Evolutionary conservation across 1,140 invertebrate species (phyloP).

Genomic region (Achroia grisella): DNA sequence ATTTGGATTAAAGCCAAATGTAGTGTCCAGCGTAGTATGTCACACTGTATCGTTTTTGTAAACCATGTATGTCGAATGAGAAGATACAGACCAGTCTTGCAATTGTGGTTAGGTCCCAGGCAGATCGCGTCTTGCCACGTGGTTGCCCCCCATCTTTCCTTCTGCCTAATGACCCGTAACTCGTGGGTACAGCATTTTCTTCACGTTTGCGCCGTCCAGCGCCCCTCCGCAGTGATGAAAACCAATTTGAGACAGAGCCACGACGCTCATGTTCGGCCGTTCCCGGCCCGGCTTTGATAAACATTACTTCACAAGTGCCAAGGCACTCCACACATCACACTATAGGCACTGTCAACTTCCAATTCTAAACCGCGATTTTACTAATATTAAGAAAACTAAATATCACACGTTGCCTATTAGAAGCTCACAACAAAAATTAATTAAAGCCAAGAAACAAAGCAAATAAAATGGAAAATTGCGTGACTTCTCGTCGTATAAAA

Average conservation of each 20-base stretch:
- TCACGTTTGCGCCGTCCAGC: conserved; percentile 58
- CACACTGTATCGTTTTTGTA: conserved; percentile 18
- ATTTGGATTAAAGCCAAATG: conserved; percentile 56
- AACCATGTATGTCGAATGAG: conserved; percentile 4
- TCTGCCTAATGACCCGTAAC: conserved; percentile 67
- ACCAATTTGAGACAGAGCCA: conserved; percentile 82
- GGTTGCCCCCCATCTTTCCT: conserved; percentile 54
- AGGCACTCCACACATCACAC: conserved; percentile 56
- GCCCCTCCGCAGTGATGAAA: conserved; percentile 80
- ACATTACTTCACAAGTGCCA: conserved; percentile 63
- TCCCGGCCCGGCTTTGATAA: conserved; percentile 65
- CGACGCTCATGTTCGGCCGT: conserved; percentile 68
- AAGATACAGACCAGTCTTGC: conserved; percentile 69
- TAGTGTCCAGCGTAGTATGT: conserved; percentile 40
- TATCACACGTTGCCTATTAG: conserved; percentile 45
- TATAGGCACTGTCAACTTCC: conserved; percentile 14
- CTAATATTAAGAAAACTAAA: conserved; percentile 36
- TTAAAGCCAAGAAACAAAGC: conserved; percentile 41
- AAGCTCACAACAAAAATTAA: conserved; percentile 41
- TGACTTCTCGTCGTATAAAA: conserved; percentile 37
- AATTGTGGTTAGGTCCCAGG: conserved; percentile 76
- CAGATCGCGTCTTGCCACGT: conserved; percentile 75
- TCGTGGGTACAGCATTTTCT: conserved; percentile 44
- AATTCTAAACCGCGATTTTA: conserved; percentile 16
- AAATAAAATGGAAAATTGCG: conserved; percentile 53